Evolutionary conservation across 2,888 invertebrate species (phyloP).

Genomic region (Noctua pronuba): DNA sequence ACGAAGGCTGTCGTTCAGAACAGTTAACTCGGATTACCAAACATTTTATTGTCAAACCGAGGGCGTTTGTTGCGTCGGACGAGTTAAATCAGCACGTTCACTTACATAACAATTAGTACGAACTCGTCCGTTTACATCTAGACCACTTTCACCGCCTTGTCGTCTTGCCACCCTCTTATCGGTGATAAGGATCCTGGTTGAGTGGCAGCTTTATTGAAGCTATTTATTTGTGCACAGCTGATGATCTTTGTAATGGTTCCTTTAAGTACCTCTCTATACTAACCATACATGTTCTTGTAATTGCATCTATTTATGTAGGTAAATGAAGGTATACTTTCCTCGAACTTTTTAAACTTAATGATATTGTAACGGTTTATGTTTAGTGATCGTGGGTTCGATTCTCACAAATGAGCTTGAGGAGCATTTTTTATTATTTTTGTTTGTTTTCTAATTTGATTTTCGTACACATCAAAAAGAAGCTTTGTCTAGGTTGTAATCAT

Average conservation of each 20-base stretch:
- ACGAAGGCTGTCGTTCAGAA: background rate
- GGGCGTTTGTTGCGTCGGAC: conserved; percentile 45
- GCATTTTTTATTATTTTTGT: background rate
- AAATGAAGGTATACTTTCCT: background rate
- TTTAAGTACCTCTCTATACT: background rate
- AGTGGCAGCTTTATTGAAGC: conserved; percentile 21
- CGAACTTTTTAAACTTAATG: background rate
- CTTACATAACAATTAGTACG: conserved; percentile 67
- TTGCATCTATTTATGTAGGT: background rate
- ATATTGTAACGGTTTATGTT: background rate
- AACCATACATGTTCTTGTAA: background rate
- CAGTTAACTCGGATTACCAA: conserved; percentile 51
- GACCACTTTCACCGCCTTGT: conserved; percentile 66
- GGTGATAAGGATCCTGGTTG: conserved; percentile 44
- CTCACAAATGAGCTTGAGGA: background rate
- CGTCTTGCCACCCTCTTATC: conserved; percentile 46
- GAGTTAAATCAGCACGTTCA: conserved; percentile 63
- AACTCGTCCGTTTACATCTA: conserved; percentile 61
- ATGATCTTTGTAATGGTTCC: background rate
- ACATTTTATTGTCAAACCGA: conserved; percentile 63
- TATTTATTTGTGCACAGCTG: background rate
- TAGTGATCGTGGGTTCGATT: background rate
- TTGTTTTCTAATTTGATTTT: background rate
- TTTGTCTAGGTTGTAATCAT: background rate
- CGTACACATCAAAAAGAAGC: background rate